Base-by-base conservation (phyloP, 1,140 invertebrate species). In the Drosophila orena region DNA sequence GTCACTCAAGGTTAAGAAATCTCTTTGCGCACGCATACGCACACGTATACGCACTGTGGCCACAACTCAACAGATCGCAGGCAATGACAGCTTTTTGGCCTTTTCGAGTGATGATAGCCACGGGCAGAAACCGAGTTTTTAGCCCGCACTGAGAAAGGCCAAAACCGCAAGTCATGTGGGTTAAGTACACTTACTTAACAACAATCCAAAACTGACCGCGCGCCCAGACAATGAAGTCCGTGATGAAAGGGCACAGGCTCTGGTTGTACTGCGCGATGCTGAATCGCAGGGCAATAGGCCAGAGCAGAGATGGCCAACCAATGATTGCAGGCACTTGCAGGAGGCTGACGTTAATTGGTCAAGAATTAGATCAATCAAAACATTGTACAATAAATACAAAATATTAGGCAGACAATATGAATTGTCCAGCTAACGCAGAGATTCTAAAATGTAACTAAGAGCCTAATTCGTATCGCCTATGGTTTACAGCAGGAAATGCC, bases 131-230 rank as follows among this genome's bases (percentile, higher is more conserved):
- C 22, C 34, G 38, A 53, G 37, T 62, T 62, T n/a, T 52, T 35
- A 50, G 55, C 37, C 56, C 47, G 46, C 68, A 37, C 47, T 24
- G 59, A 65, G 60, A 27, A 62, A 70, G 53, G 65, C 52, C 59
- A 79, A 89, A 86, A 86, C 83, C 83, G 62, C 83, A 86, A 86
- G 83, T 88, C 84, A 88, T 88, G 84, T 88, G 84, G 84, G 84
- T 88, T 88, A 88, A 88, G 84, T 88, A 88, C 84, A 89, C 84
- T 88, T 88, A 88, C 84, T 88, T 88, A 88, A 89, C 79, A 89
- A 84, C 84, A 84, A 84, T 89, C 72, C 79, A 75, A 78, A 77
- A 72, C 55, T 88, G 79, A 81, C 83, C 75, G 83, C 69, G 79
- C 83, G 79, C 60, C 74, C 83, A 88, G 70, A 86, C 83, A 88